Evolutionary conservation across 2,113 vertebrate genomes (phyloP), one percentile per base, ranked within the genome.

Genomic region (Ochotona princeps): DNA sequence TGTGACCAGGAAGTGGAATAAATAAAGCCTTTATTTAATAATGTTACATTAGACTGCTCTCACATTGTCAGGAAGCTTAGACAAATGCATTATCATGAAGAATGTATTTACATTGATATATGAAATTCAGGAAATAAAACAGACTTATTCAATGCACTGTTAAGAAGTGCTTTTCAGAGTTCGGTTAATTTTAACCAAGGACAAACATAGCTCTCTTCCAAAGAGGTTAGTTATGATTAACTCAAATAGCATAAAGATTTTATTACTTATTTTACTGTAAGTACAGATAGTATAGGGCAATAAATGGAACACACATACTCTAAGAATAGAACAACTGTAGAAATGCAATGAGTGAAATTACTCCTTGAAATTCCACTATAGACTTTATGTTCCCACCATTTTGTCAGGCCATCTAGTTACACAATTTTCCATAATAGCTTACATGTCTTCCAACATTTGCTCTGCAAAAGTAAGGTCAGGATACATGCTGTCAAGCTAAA

Each of bases 1-100:
- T 70, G 57, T 93, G 91, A 83, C 74, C 32, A 92, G 86, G 49
- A 92, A 75, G 61, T 44, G 86, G 63, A 91, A 67, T 7, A 91
- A 32, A 65, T 26, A 80, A 26, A 18, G 12, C 54, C 70, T 72
- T 93, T 78, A 85, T 73, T 83, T 57, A 89, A 85, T 75, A 75
- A 81, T 32, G 83, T 84, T 88, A 79, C 60, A 57, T 78, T 87
- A 83, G 14, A 84, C 25, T 32, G 30, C 7, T 66, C 20, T 94
- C 23, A 49, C 28, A 63, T 73, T 89, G 83, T 89, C 57, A 87
- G 78, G 63, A 94, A 92, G n/a, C 28, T 84, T 87, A 75, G 28
- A 38, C 17, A 83, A 76, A 10, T 20, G 14, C 26, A 67, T 87
- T 18, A 47, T 32, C 30, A 75, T 87, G 18, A 83, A 61, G 30